Evolutionary conservation across 1,140 invertebrate species (phyloP).

Genomic region (Pentalonia nigronervosa): DNA sequence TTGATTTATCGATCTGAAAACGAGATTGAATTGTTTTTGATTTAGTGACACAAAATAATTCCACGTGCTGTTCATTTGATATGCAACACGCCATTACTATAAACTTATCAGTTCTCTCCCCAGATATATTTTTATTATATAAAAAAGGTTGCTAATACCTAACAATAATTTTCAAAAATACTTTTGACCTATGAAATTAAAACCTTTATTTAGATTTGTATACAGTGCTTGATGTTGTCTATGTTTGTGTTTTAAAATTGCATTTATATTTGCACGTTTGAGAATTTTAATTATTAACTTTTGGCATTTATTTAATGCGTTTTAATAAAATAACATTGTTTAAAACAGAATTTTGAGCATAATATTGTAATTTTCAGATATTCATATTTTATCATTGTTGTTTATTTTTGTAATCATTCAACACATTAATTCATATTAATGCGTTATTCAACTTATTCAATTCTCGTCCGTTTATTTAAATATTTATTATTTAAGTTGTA

Average conservation of each 20-base stretch:
- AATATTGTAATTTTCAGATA: neutral
- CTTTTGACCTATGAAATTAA: neutral
- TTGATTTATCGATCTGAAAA: conserved; percentile 64
- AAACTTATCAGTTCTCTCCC: neutral
- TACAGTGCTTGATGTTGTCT: neutral
- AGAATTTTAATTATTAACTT: neutral
- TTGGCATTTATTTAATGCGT: neutral
- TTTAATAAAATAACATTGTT: neutral
- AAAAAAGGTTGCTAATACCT: neutral
- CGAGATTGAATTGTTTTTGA: neutral
- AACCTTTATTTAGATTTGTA: neutral
- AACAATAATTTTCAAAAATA: neutral
- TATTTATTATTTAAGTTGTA: neutral
- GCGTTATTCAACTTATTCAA: neutral
- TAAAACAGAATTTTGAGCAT: neutral
- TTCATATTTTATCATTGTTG: neutral
- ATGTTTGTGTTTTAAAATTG: neutral
- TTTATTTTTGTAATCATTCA: neutral
- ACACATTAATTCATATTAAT: neutral
- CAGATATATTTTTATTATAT: neutral
- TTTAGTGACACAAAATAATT: neutral
- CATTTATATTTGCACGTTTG: neutral
- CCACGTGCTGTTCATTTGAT: neutral
- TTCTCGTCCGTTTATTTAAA: neutral
- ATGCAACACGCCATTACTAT: neutral